These are phyloP conservation scores for Strigamia maritima DNA, from an alignment of 2,888 invertebrate genomes.

Conservation along the genomic window DNA sequence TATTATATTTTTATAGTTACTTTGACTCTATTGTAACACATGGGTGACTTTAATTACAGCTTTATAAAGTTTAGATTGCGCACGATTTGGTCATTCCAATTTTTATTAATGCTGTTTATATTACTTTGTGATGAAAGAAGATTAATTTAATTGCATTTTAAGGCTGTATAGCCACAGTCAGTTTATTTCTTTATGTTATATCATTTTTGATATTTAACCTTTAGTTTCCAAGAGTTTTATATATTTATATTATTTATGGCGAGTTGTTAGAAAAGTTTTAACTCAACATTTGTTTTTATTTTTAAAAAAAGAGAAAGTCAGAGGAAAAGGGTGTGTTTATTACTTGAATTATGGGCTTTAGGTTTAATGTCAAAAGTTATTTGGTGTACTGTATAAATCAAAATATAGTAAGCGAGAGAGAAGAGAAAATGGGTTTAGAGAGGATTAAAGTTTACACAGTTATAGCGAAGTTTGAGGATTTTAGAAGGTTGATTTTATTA, in stretches of 20 bases:
- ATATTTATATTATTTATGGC: neutral
- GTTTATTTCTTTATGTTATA: neutral
- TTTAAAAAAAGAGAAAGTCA: neutral
- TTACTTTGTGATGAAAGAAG: neutral
- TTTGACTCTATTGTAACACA: neutral
- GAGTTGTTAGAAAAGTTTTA: constrained; percentile 3
- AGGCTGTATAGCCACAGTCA: too few species aligned
- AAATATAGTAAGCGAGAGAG: neutral
- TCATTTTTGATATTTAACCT: neutral
- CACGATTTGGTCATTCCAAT: neutral
- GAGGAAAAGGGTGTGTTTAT: neutral
- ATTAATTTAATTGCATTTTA: neutral
- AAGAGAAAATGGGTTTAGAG: neutral
- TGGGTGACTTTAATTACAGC: neutral
- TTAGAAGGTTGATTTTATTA: too few species aligned
- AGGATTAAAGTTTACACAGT: neutral
- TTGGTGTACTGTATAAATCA: neutral
- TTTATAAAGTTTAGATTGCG: neutral
- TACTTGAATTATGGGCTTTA: constrained; percentile 16
- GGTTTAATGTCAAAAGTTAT: constrained; percentile 20
- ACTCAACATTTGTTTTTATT: neutral
- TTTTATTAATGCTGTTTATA: neutral
- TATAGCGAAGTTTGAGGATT: neutral
- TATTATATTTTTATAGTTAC: too few species aligned
- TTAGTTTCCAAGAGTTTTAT: neutral